These are phyloP conservation scores for Diglossa brunneiventris DNA, from an alignment of 2,113 vertebrate species.

Conservation along the genomic window DNA sequence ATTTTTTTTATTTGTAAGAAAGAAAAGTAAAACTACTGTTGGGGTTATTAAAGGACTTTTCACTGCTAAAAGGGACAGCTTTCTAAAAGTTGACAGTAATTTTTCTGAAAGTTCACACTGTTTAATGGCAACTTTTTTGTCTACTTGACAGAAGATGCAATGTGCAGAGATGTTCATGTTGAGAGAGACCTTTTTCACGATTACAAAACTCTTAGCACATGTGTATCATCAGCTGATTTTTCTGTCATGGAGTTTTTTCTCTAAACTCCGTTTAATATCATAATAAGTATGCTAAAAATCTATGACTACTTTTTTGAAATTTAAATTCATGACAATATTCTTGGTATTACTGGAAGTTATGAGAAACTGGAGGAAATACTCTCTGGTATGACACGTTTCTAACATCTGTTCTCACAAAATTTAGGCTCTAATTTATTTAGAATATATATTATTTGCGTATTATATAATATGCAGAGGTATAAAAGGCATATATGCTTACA, in stretches of 20 bases:
- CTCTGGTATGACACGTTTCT: background rate
- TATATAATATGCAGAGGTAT: background rate
- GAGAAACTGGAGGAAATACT: background rate
- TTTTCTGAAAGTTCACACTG: background rate
- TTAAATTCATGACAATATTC: background rate
- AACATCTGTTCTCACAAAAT: background rate
- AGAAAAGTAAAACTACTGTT: background rate
- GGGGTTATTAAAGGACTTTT: background rate
- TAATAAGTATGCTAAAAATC: background rate
- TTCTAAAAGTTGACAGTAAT: background rate
- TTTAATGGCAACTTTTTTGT: background rate
- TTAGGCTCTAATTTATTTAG: background rate
- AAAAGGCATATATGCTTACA: background rate
- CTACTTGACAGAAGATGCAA: background rate
- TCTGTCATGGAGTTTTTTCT: background rate
- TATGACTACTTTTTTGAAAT: background rate
- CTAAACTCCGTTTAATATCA: background rate
- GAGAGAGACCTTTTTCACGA: background rate
- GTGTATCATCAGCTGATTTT: background rate
- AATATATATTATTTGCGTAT: background rate
- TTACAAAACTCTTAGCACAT: background rate
- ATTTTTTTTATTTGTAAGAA: background rate
- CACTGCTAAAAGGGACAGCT: background rate
- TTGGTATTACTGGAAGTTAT: background rate
- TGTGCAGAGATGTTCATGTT: background rate